These are phyloP conservation scores for Schlechtendalia chinensis DNA, from an alignment of 1,140 invertebrate species.

Conservation along the genomic window DNA sequence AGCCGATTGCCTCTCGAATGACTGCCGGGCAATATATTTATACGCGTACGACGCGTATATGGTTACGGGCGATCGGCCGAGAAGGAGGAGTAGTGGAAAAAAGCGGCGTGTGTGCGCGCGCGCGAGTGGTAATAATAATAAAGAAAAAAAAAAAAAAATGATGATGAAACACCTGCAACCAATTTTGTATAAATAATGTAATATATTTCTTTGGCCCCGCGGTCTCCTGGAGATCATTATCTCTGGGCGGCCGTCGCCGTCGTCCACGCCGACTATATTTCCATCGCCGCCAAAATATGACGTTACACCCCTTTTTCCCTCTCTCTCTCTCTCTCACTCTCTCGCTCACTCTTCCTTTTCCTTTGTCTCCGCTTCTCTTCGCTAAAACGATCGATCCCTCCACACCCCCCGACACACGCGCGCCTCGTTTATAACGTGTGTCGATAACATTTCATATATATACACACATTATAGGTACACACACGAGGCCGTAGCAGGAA, in stretches of 20 bases:
- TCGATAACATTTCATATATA: neutral
- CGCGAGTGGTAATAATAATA: constrained; percentile 31
- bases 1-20: constrained; percentile 25
- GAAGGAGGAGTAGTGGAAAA: neutral
- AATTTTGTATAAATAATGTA: constrained; percentile 46
- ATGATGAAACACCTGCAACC: constrained; percentile 49
- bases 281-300: constrained; percentile 26
- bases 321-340: too few species aligned
- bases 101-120: neutral
- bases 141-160: constrained; percentile 38
- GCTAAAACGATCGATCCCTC: neutral
- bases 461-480: neutral
- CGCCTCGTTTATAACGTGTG: too few species aligned
- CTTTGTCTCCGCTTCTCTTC: constrained; percentile 3
- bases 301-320: constrained; percentile 34
- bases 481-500: too few species aligned
- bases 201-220: constrained; percentile 44
- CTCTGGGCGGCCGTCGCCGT: constrained; percentile 13
- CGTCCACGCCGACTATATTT: neutral
- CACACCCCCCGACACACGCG: neutral
- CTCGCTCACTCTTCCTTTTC: too few species aligned
- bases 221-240: constrained; percentile 41
- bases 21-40: constrained; percentile 29
- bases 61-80: neutral
- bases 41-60: too few species aligned